Evolutionary conservation across 2,797 vertebrate species (phyloP).

Genomic region (Enteromius viviparus): DNA sequence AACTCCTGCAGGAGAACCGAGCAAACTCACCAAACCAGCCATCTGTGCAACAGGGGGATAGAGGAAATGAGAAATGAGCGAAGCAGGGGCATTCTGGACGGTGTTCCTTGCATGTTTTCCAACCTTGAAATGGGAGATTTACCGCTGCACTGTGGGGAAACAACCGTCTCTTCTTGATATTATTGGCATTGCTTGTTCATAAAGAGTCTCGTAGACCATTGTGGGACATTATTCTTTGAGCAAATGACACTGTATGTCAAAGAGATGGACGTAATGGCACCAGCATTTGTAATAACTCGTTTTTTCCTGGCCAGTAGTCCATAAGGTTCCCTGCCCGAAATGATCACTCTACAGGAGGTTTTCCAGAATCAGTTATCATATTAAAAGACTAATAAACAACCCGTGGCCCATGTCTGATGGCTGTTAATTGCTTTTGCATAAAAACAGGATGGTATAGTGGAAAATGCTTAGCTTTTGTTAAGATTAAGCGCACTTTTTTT

Average conservation of each 20-base stretch:
- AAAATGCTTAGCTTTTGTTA: slow-evolving; percentile 28
- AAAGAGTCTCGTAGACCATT: slow-evolving; percentile 67
- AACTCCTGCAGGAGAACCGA: slow-evolving; percentile 69
- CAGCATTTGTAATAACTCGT: slow-evolving; percentile 78
- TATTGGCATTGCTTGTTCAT: slow-evolving; percentile 67
- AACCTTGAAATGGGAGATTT: slow-evolving; percentile 28
- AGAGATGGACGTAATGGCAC: slow-evolving; percentile 75
- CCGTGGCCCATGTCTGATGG: slow-evolving; percentile 80
- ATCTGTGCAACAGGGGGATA: slow-evolving; percentile 44
- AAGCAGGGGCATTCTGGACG: slow-evolving; percentile 43
- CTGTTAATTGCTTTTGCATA: slow-evolving; percentile 75
- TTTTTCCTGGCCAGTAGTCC: slow-evolving; percentile 73
- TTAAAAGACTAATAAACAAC: slow-evolving; percentile 85
- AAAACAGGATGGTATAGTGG: slow-evolving; percentile 65
- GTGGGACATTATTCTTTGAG: slow-evolving; percentile 60
- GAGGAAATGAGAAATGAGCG: slow-evolving; percentile 61
- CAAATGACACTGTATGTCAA: slow-evolving; percentile 77
- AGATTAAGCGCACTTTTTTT: slow-evolving; percentile 15
- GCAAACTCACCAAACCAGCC: slow-evolving; percentile 69
- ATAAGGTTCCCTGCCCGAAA: slow-evolving; percentile 69
- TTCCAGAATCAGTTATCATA: slow-evolving; percentile 80
- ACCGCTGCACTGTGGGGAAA: slow-evolving; percentile 55
- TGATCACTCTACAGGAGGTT: slow-evolving; percentile 77
- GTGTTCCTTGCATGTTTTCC: slow-evolving; percentile 47
- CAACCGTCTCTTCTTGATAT: slow-evolving; percentile 62